Evolutionary conservation across 2,888 invertebrate genomes (phyloP).

Genomic region (Anodontia alba): DNA sequence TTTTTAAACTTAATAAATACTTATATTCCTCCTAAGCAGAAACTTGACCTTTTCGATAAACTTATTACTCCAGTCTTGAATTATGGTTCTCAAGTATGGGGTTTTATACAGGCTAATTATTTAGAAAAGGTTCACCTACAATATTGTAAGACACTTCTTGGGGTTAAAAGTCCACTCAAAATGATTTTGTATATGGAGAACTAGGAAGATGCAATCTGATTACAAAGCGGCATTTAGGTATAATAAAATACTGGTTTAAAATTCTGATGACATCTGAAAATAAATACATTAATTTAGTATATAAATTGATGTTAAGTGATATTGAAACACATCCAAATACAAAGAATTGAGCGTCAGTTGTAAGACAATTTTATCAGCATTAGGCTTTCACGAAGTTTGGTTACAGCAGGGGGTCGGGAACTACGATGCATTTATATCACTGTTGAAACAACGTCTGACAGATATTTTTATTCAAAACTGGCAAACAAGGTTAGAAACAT

Average conservation of each 20-base stretch:
- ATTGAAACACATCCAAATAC: background rate
- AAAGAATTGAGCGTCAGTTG: background rate
- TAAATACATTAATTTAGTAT: background rate
- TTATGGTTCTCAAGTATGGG: background rate
- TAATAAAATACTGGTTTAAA: background rate
- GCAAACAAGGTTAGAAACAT: background rate
- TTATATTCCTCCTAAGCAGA: background rate
- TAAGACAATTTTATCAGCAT: background rate
- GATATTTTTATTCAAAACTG: constrained; percentile 1
- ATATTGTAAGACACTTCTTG: background rate
- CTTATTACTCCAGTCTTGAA: background rate
- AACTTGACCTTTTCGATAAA: background rate
- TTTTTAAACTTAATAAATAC: background rate
- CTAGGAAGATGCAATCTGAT: background rate
- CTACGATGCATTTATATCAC: background rate
- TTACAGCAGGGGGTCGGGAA: background rate
- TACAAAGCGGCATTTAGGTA: background rate
- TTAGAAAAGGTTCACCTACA: background rate
- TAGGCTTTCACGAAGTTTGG: background rate
- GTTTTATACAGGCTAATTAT: background rate
- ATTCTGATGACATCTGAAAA: background rate
- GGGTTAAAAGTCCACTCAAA: background rate
- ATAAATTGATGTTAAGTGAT: background rate
- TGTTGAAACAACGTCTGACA: background rate
- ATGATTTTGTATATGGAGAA: constrained; percentile 3